These are phyloP conservation scores for Melanotaenia parkinsoni DNA, from an alignment of 2,797 vertebrate species.

Conservation along the genomic window DNA sequence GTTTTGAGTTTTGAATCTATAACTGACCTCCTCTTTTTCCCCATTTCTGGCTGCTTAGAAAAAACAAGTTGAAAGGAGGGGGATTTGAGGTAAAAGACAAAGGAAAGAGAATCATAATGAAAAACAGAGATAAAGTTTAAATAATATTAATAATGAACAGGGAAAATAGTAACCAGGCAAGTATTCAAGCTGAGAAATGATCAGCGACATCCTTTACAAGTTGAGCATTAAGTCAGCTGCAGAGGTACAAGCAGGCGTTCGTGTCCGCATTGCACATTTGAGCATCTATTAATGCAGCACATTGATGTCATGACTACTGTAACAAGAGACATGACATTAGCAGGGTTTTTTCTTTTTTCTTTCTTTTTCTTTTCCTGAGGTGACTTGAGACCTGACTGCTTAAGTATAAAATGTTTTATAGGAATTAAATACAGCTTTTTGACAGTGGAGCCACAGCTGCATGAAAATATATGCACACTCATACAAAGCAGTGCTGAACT, in stretches of 20 bases:
- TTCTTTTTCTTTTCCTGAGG: neutral
- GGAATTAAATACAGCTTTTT: conserved; percentile 36
- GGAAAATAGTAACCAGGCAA: conserved; percentile 10
- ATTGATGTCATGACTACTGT: conserved; percentile 39
- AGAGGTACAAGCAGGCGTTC: conserved; percentile 20
- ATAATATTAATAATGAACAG: neutral
- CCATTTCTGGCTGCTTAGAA: neutral
- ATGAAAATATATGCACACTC: conserved; percentile 48
- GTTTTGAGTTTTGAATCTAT: conserved; percentile 36
- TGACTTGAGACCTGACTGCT: conserved; percentile 38
- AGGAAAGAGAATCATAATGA: neutral
- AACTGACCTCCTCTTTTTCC: conserved; percentile 40
- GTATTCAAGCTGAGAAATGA: conserved; percentile 21
- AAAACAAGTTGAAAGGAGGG: too few relatives aligned
- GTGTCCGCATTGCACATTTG: conserved; percentile 9
- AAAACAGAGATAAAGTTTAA: conserved; percentile 7
- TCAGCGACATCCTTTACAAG: conserved; percentile 33
- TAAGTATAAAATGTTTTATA: conserved; percentile 39
- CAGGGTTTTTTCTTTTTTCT: conserved; percentile 24
- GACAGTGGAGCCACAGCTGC: conserved; percentile 56
- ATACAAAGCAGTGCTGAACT: conserved; percentile 7
- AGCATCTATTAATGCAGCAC: conserved; percentile 12
- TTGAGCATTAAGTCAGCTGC: conserved; percentile 31
- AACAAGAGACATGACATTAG: conserved; percentile 44
- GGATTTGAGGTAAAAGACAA: too few relatives aligned